Conservation (phyloP, 2,113 vertebrate species). For the Anarrhichthys ocellatus region DNA sequence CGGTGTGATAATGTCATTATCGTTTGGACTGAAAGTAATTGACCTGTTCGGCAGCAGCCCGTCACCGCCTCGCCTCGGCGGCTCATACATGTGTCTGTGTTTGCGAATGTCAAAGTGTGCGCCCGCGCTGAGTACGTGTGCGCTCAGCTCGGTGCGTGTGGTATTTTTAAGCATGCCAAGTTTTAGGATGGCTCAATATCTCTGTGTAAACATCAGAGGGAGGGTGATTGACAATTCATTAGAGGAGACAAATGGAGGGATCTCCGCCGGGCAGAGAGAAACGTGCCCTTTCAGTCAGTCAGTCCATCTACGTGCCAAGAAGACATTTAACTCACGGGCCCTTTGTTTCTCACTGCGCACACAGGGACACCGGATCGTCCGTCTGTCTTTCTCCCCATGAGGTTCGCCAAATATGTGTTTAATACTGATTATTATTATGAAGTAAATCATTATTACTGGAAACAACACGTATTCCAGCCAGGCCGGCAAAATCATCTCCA, state of each 20-base stretch:
- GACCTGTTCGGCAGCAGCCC: slow-evolving; percentile 71
- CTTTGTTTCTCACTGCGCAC: slow-evolving; percentile 7
- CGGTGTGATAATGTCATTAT: slow-evolving; percentile 79
- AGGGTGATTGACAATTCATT: slow-evolving; percentile 77
- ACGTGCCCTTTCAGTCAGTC: slow-evolving; percentile 56
- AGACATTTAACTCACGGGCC: slow-evolving; percentile 34
- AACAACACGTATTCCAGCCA: not conserved
- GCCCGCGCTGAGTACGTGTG: not conserved
- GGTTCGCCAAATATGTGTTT: slow-evolving; percentile 17
- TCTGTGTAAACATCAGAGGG: slow-evolving; percentile 67
- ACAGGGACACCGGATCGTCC: not conserved
- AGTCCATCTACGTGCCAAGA: slow-evolving; percentile 31
- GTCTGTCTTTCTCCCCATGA: not conserved
- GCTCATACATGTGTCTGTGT: slow-evolving; percentile 30
- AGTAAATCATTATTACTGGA: not conserved
- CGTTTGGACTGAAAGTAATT: slow-evolving; percentile 74
- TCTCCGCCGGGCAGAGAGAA: slow-evolving; percentile 29
- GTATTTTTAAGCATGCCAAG: slow-evolving; percentile 47
- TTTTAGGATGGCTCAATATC: slow-evolving; percentile 67
- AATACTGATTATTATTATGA: not conserved
- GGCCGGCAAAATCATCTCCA: not conserved
- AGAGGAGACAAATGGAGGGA: slow-evolving; percentile 70
- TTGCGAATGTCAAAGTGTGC: not conserved
- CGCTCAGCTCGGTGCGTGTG: not conserved
- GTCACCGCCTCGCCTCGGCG: not conserved